Base-by-base conservation (phyloP, 2,888 invertebrate genomes). In the Chalcosyrphus nemorum region DNA sequence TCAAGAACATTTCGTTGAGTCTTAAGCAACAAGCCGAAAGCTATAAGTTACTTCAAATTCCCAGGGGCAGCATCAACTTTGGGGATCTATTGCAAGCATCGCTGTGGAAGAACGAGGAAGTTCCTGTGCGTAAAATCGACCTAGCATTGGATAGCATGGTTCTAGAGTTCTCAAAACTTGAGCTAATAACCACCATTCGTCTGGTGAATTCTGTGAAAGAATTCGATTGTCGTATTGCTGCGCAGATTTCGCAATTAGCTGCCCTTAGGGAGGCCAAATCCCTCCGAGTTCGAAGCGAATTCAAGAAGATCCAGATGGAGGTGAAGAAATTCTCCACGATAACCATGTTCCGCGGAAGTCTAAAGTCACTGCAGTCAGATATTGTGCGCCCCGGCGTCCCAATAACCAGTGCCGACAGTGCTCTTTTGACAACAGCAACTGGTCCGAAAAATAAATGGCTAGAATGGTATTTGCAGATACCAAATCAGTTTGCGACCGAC, bases 101-200 rank as follows among this genome's bases (percentile, higher is more conserved):
- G 9, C 81, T 88, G 7, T 91, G 91, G 91, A 87, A 88, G n/a
- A 88, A 89, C 38, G 86, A 87, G 68, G 75, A 88, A 2, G 87
- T 81, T 75, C 89, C 52, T 6, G 19, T 86, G 21, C 85, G 86
- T 15, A 88, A 87, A 50, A 56, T 89, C 1, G 89, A 90, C 29
- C 24, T 90, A 1, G 72, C 86, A 27, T 86, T 89, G 7, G 89
- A 89, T 24, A 86, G 88, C 6, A 80, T 91, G 0, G 86, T 80
- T 32, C 2, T 90, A 1, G 89, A 90, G 70, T 90, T 90, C 63
- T 89, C 90, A 0, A 91, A 90, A 81, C 88, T 88, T 0, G 90
- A 91, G 54, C 45, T 91, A 0, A 87, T 88, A 4, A 68, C 87
- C 0, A 57, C 84, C 1, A 56, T 81, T 1, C 87, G 87, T 4